Percentiles rank a stretch among this genome's conserved stretches.
phyloP scores from a whole-genome alignment of 64 coral and sea anemone species.

The Porites australiensis region DNA sequence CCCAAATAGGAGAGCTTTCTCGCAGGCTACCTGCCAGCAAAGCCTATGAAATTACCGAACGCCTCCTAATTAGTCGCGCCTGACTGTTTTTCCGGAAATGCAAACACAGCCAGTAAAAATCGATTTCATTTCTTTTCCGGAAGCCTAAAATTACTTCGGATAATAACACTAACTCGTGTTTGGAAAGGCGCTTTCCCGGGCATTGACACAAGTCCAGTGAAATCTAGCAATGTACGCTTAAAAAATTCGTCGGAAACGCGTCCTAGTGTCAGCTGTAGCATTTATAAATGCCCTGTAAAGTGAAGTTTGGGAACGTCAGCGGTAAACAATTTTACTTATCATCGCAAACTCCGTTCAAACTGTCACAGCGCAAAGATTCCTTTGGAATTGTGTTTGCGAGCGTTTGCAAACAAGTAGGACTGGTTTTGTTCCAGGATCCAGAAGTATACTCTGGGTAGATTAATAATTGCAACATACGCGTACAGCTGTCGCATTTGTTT shows the following conservation, averaged over 20 bases:
- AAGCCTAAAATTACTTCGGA: constrained; percentile 29
- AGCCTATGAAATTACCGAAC: constrained; percentile 57
- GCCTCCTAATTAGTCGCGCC: no score
- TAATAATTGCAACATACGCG: no score
- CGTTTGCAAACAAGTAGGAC: constrained; percentile 17
- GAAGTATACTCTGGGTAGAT: not conserved
- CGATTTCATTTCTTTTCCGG: not conserved
- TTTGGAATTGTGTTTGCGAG: constrained; percentile 30
- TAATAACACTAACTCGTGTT: constrained; percentile 10
- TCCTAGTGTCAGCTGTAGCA: constrained; percentile 11
- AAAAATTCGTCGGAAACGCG: not conserved
- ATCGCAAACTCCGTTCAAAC: constrained; percentile 22
- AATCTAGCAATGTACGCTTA: not conserved
- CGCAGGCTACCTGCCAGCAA: no score
- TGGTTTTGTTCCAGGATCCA: not conserved
- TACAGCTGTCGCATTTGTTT: no score
- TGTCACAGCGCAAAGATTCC: no score
- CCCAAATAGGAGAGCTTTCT: no score
- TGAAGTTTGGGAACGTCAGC: not conserved
- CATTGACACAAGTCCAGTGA: not conserved
- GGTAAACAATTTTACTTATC: constrained; percentile 2
- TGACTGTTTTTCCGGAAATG: no score
- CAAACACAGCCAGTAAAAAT: no score
- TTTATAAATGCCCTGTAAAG: constrained; percentile 27
- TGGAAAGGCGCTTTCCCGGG: no score